phyloP scores from a whole-genome alignment of 2,113 vertebrate genomes.

The Catagonus wagneri region DNA sequence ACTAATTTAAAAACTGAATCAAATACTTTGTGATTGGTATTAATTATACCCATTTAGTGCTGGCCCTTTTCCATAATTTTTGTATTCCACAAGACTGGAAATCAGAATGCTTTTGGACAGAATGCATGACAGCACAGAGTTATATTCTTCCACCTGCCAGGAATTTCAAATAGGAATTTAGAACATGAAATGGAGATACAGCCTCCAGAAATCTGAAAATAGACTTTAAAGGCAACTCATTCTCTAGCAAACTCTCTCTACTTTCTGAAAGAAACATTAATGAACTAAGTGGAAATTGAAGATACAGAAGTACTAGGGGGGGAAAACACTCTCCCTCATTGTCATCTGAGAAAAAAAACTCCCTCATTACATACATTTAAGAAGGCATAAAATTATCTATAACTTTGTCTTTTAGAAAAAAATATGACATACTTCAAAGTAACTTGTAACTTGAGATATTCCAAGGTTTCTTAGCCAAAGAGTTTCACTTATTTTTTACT shows the following conservation, averaged over 20 bases:
- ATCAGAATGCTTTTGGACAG: constrained; percentile 47
- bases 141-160: constrained; percentile 31
- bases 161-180: constrained; percentile 62
- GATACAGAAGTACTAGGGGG: neutral
- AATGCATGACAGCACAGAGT: constrained; percentile 27
- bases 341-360: neutral
- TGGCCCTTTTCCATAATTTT: constrained; percentile 5
- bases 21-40: constrained; percentile 41
- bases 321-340: neutral
- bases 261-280: constrained; percentile 55
- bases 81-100: constrained; percentile 31
- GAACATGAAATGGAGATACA: constrained; percentile 47
- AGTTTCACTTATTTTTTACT: neutral
- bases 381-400: neutral
- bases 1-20: constrained; percentile 56
- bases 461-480: neutral
- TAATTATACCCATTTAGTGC: constrained; percentile 41
- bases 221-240: constrained; percentile 43
- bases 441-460: constrained; percentile 51
- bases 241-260: constrained; percentile 32
- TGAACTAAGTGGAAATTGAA: constrained; percentile 23
- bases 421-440: constrained; percentile 25
- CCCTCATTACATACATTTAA: constrained; percentile 9
- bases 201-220: constrained; percentile 45
- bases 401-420: constrained; percentile 7